Evolutionary conservation across 1,140 invertebrate species (phyloP), one percentile per base, ranked within the genome.

Genomic region (Conus betulinus): DNA sequence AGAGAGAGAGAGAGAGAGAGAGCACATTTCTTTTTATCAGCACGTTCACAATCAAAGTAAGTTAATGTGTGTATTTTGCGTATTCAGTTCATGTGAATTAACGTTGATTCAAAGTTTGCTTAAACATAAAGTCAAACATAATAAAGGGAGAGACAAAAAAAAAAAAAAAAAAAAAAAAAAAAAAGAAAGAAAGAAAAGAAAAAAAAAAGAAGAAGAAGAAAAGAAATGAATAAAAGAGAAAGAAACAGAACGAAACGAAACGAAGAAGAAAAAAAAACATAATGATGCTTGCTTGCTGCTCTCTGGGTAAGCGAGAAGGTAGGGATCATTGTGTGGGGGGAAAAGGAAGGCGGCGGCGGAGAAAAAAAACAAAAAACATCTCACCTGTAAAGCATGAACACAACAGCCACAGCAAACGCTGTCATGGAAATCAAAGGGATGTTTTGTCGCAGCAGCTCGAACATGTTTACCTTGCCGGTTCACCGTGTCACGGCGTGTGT

Each of bases 401-500:
- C n/a, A 25, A 79, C n/a, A 17, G 15, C 51, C 13, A 79, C 51
- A 51, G 5, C 78, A 39, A 10, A n/a, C 13, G 51, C 27, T 51
- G 78, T 52, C 51, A 52, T 7, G 11, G 63, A 84, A 60, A 84
- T 23, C 57, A 84, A 60, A 25, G 82, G 55, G n/a, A 15, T 25
- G 51, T 63, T 84, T 60, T 84, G 55, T 63, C 25, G 53, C n/a
- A 84, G 53, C 55, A 84, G 27, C 53, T 10, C 82, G 10, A 84
- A 84, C 82, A 84, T 84, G 57, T 84, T 67, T 60, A 84, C 27
- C 52, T 84, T 60, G n/a, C 0, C 51, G 52, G 39, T 15, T 63
- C 82, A 27, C 82, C 51, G 78, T 79, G 52, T 84, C 55, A 53
- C 82, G 53, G 53, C 82, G 53, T 63, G 82, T 84, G 82, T 13